Evolutionary conservation across 64 coral and sea anemone species (phyloP).

Genomic region (Montipora foliosa): DNA sequence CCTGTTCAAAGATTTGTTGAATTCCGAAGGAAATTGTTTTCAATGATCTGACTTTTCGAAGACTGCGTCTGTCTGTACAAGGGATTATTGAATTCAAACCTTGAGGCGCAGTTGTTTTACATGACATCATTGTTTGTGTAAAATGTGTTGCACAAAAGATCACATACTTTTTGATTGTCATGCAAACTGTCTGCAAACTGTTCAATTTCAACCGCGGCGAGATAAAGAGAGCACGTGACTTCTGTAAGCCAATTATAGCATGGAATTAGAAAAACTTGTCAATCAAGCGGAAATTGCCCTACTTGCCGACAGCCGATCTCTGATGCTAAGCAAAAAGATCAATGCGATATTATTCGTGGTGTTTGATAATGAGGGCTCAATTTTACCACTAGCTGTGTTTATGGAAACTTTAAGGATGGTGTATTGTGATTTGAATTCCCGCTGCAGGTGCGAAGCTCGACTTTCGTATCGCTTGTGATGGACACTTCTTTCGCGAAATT

Average conservation of each 20-base stretch:
- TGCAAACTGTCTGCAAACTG: constrained; percentile 29
- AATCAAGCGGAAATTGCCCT: constrained; percentile 15
- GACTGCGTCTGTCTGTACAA: neutral
- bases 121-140: constrained; percentile 3
- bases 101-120: neutral
- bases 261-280: constrained; percentile 32
- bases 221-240: constrained; percentile 21
- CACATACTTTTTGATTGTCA: constrained; percentile 31
- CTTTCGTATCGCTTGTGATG: constrained; percentile 2
- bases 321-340: neutral
- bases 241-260: neutral
- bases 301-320: constrained; percentile 11
- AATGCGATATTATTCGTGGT: constrained; percentile 10
- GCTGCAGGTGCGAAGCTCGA: neutral
- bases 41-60: neutral
- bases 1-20: constrained; percentile 4
- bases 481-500: neutral
- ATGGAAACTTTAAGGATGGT: constrained; percentile 7
- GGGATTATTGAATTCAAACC: neutral
- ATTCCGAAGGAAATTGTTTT: neutral
- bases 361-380: neutral
- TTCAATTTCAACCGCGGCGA: constrained; percentile 25
- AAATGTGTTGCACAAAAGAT: constrained; percentile 16
- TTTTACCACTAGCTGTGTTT: neutral
- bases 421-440: neutral